These are phyloP conservation scores for Elmis aenea DNA, from an alignment of 2,888 invertebrate genomes.

Conservation along the genomic window DNA sequence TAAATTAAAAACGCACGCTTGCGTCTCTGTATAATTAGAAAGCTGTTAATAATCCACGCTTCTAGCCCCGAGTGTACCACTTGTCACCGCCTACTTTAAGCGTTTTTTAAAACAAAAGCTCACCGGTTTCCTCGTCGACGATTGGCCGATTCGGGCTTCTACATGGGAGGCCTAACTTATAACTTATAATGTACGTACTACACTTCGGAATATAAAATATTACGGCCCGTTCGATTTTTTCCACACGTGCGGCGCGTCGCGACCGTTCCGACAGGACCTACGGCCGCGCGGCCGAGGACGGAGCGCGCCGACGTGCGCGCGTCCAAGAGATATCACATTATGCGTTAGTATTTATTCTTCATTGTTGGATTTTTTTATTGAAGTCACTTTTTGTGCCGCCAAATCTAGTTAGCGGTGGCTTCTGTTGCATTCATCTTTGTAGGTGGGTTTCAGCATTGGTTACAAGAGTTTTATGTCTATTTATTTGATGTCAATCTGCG, in stretches of 20 bases:
- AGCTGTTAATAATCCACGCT: slow-evolving; percentile 17
- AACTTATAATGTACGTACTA: slow-evolving; percentile 19
- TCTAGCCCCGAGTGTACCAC: slow-evolving; percentile 15
- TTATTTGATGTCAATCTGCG: too few relatives aligned
- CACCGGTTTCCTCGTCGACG: slow-evolving; percentile 13
- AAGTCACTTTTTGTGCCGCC: slow-evolving; percentile 3
- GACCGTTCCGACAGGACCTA: background rate
- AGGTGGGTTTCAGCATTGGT: slow-evolving; percentile 12
- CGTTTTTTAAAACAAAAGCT: slow-evolving; percentile 22
- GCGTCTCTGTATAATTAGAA: too few relatives aligned
- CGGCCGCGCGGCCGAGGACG: background rate
- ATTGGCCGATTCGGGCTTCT: slow-evolving; percentile 23
- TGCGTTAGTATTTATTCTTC: slow-evolving; percentile 13
- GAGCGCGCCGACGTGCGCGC: too few relatives aligned
- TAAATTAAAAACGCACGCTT: too few relatives aligned
- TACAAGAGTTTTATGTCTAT: too few relatives aligned
- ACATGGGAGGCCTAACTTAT: slow-evolving; percentile 27
- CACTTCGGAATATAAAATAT: slow-evolving; percentile 20
- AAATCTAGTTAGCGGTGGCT: slow-evolving; percentile 15
- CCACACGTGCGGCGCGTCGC: background rate
- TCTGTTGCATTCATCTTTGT: slow-evolving; percentile 14
- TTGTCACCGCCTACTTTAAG: slow-evolving; percentile 24
- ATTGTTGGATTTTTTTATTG: slow-evolving; percentile 14
- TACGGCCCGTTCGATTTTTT: slow-evolving; percentile 13
- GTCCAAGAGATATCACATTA: too few relatives aligned